phyloP scores from a whole-genome alignment of 2,797 vertebrate species.

The Danio tinwini region DNA sequence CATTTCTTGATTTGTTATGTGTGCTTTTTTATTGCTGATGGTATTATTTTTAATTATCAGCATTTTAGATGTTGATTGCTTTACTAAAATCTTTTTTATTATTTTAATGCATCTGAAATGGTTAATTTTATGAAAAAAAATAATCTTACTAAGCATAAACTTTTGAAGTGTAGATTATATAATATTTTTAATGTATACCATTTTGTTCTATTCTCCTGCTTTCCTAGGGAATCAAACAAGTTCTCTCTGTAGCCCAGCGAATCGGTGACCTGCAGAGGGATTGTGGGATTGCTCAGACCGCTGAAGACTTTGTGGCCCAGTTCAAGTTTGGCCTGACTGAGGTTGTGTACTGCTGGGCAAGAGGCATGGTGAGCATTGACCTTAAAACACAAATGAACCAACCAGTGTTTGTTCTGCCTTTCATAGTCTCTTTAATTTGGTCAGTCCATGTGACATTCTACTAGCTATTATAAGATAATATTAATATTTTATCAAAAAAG shows the following conservation, averaged over 20 bases:
- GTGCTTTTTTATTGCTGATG: too few relatives aligned
- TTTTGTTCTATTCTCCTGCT: not conserved
- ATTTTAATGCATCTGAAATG: too few relatives aligned
- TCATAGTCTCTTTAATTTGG: too few relatives aligned
- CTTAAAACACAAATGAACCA: not conserved
- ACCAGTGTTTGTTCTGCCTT: not conserved
- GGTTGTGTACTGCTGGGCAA: constrained; percentile 94
- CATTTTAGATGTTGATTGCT: too few relatives aligned
- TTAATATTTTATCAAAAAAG: too few relatives aligned
- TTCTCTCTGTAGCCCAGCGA: constrained; percentile 81
- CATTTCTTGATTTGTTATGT: too few relatives aligned
- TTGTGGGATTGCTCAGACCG: constrained; percentile 84
- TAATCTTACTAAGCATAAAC: not conserved
- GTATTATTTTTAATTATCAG: too few relatives aligned
- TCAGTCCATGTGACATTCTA: too few relatives aligned
- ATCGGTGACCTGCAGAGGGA: constrained; percentile 88
- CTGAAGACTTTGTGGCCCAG: constrained; percentile 89
- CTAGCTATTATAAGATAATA: too few relatives aligned
- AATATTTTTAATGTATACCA: not conserved
- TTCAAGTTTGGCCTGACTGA: constrained; percentile 91
- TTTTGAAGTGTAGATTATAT: not conserved
- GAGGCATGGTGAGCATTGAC: constrained; percentile 86
- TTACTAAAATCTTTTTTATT: too few relatives aligned
- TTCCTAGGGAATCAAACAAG: constrained; percentile 82
- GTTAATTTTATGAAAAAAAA: too few relatives aligned